These are phyloP conservation scores for Montifringilla adamsi DNA, from an alignment of 2,113 vertebrate species.

Conservation along the genomic window DNA sequence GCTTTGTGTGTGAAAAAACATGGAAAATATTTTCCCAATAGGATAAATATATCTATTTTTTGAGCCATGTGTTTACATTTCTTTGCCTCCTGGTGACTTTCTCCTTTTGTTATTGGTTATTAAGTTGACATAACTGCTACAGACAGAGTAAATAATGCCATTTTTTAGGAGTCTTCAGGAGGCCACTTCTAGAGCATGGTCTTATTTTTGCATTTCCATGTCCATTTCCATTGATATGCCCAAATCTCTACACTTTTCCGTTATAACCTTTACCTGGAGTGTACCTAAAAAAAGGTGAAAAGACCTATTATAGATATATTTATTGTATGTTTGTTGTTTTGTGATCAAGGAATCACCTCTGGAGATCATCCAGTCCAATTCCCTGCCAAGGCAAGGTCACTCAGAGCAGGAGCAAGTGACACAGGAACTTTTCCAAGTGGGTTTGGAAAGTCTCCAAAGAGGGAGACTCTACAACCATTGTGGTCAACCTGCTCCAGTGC, in stretches of 20 bases:
- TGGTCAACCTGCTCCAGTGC: neutral
- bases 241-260: neutral
- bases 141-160: neutral
- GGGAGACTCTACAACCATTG: rapidly evolving
- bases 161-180: neutral
- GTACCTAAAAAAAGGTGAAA: neutral
- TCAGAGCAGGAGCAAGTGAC: neutral
- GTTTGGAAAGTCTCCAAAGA: neutral
- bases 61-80: neutral
- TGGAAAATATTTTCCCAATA: neutral
- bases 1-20: neutral
- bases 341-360: neutral
- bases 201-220: neutral
- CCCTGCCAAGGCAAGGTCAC: neutral
- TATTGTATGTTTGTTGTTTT: neutral
- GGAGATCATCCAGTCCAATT: neutral
- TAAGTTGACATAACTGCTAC: neutral
- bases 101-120: neutral
- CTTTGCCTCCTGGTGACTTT: neutral
- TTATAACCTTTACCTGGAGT: neutral
- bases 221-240: neutral
- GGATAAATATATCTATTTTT: neutral
- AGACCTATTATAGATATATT: neutral
- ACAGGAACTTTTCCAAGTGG: neutral
- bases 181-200: neutral